Evolutionary conservation across 53 echinoderm and acorn worm species (phyloP).

Genomic region (Crossaster papposus): DNA sequence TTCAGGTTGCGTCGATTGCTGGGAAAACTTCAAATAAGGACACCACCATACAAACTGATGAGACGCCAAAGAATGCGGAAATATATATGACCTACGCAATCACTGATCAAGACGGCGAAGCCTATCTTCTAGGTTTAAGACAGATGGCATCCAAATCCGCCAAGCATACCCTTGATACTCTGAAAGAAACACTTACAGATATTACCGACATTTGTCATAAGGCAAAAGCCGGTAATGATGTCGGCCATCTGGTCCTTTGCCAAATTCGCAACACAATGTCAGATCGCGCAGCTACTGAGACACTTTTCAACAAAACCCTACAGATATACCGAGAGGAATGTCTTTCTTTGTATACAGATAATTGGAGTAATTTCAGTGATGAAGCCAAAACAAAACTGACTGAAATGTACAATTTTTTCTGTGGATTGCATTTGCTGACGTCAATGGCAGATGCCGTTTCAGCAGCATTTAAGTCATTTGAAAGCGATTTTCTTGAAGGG

Average conservation of each 20-base stretch:
- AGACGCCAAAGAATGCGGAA: slow-evolving; percentile 53
- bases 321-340: slow-evolving; percentile 51
- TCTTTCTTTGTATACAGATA: slow-evolving; percentile 25
- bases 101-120: slow-evolving; percentile 58
- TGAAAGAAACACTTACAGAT: slow-evolving; percentile 41
- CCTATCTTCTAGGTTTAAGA: slow-evolving; percentile 53
- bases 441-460: slow-evolving; percentile 65
- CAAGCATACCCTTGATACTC: slow-evolving; percentile 51
- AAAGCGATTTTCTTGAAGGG: slow-evolving; percentile 37
- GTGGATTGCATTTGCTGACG: slow-evolving; percentile 61
- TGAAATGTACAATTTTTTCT: slow-evolving; percentile 27
- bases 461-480: slow-evolving; percentile 47
- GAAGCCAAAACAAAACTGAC: slow-evolving; percentile 4
- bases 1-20: slow-evolving; percentile 57
- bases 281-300: slow-evolving; percentile 58
- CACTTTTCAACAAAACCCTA: slow-evolving; percentile 40
- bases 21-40: slow-evolving; percentile 22
- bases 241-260: slow-evolving; percentile 52
- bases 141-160: slow-evolving; percentile 68
- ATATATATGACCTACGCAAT: slow-evolving; percentile 61
- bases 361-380: slow-evolving; percentile 26
- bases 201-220: slow-evolving; percentile 61
- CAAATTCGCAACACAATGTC: slow-evolving; percentile 62
- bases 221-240: slow-evolving; percentile 54
- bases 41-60: slow-evolving; percentile 60